A percentile compares a stretch with the other conserved stretches of the same genome.
These are phyloP conservation scores for Epinotia ramella DNA, from an alignment of 2,888 invertebrate species.

Conservation along the genomic window DNA sequence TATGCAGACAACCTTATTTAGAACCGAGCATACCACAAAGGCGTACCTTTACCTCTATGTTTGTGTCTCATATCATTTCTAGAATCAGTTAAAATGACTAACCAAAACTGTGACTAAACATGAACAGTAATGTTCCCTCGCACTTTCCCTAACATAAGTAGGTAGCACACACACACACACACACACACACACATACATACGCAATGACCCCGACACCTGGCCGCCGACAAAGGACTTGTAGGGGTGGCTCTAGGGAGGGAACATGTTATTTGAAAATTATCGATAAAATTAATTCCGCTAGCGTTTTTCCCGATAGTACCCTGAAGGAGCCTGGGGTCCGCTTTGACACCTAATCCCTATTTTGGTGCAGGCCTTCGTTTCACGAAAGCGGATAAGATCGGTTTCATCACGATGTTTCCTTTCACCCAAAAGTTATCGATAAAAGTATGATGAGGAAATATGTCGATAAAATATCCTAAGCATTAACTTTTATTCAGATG, in stretches of 20 bases:
- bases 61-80: background rate
- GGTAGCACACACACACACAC: constrained; percentile 26
- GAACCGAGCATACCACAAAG: no score
- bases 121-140: constrained; percentile 14
- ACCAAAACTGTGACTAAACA: constrained; percentile 25
- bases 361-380: no score
- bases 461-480: constrained; percentile 46
- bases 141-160: constrained; percentile 22
- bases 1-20: no score
- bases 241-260: constrained; percentile 51
- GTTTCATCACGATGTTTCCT: no score
- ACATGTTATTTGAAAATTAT: constrained; percentile 3
- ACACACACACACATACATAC: constrained; percentile 36
- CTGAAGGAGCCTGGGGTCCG: no score
- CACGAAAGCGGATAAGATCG: no score
- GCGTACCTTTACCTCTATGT: no score
- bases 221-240: constrained; percentile 65
- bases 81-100: background rate
- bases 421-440: constrained; percentile 31
- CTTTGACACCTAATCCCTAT: no score
- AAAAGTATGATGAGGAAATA: constrained; percentile 1
- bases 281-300: constrained; percentile 21
- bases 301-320: no score
- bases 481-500: constrained; percentile 47
- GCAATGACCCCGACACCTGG: constrained; percentile 72